These are phyloP conservation scores for Parus major DNA, from an alignment of 2,113 vertebrate species.

Conservation along the genomic window DNA sequence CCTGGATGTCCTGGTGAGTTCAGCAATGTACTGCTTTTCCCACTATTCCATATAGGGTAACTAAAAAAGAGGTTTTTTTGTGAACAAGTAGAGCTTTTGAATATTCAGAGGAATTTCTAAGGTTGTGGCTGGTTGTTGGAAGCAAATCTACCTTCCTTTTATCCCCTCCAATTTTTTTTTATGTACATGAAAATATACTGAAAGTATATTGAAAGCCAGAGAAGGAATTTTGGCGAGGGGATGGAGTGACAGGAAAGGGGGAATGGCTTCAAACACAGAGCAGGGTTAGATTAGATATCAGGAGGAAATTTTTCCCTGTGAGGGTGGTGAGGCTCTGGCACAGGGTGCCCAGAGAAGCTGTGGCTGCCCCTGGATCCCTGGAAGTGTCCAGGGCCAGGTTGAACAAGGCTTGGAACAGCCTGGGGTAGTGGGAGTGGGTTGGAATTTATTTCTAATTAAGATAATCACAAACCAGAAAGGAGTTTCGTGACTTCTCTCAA, in stretches of 20 bases:
- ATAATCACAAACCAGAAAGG: not conserved
- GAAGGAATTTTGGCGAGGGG: not conserved
- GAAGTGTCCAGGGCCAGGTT: not conserved
- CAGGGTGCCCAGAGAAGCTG: not conserved
- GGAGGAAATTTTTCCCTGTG: not conserved
- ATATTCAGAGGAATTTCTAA: not conserved
- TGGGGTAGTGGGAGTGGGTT: not conserved
- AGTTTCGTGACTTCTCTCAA: rapidly evolving
- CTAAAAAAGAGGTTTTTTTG: not conserved
- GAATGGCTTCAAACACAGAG: not conserved
- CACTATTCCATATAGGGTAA: rapidly evolving
- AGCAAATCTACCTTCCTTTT: not conserved
- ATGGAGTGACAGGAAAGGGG: not conserved
- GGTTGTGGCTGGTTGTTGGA: not conserved
- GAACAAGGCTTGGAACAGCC: rapidly evolving
- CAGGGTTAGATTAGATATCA: not conserved
- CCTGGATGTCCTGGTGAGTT: not conserved
- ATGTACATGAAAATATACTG: not conserved
- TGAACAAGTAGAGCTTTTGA: not conserved
- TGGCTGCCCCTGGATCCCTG: not conserved
- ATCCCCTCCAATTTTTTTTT: too few species aligned
- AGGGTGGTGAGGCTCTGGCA: not conserved
- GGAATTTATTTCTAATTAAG: not conserved
- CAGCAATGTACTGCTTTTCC: not conserved
- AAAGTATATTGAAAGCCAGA: not conserved